Conservation (phyloP, 2,888 invertebrate species). For the Spodoptera littoralis region DNA sequence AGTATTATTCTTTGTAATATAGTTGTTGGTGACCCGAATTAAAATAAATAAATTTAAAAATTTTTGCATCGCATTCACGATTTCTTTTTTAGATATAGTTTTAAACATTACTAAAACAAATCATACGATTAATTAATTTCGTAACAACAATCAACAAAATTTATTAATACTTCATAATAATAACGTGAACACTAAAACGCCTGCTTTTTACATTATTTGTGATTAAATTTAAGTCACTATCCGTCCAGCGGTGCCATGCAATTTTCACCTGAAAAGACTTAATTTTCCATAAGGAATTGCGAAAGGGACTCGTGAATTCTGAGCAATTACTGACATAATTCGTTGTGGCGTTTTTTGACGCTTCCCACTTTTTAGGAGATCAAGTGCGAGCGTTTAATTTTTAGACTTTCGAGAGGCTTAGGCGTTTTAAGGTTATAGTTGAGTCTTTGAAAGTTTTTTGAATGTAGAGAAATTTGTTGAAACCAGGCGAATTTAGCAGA, state of each 20-base stretch:
- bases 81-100: no score
- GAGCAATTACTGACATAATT: constrained; percentile 57
- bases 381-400: constrained; percentile 23
- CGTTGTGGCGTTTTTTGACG: constrained; percentile 45
- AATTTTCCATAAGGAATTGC: constrained; percentile 76
- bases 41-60: no score
- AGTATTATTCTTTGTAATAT: no score
- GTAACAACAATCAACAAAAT: no score
- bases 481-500: no score
- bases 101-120: no score
- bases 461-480: neutral
- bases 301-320: constrained; percentile 57
- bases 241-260: constrained; percentile 63
- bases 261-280: constrained; percentile 77
- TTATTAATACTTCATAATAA: neutral
- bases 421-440: constrained; percentile 19
- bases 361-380: constrained; percentile 35
- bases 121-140: no score
- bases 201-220: constrained; percentile 57
- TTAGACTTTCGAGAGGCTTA: constrained; percentile 4
- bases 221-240: constrained; percentile 72
- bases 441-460: neutral
- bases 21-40: no score
- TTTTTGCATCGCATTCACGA: no score
- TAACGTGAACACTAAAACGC: constrained; percentile 30